Evolutionary conservation across 2,113 vertebrate species (phyloP).

Genomic region (Haemorhous mexicanus): DNA sequence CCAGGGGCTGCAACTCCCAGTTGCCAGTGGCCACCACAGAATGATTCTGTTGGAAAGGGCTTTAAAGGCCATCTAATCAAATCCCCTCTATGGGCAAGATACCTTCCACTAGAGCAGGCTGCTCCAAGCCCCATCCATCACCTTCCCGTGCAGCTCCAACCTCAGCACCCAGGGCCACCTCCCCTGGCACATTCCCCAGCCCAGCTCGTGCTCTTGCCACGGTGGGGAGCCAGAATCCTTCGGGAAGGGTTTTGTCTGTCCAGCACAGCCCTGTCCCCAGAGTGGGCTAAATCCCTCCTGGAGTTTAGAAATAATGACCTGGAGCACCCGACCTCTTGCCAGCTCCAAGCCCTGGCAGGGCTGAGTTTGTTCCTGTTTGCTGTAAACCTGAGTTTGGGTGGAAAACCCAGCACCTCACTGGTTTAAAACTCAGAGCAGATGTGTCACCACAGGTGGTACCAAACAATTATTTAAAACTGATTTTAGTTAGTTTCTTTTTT

Average conservation of each 20-base stretch:
- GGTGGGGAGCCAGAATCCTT: constrained; percentile 49
- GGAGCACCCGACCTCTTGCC: not conserved
- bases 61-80: not conserved
- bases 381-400: not conserved
- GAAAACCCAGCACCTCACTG: not conserved
- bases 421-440: not conserved
- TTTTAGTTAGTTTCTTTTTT: not conserved
- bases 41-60: not conserved
- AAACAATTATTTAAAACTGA: not conserved
- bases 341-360: not conserved
- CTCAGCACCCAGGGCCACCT: accelerated
- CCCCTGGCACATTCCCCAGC: not conserved
- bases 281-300: not conserved
- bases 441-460: not conserved
- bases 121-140: not conserved
- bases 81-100: not conserved
- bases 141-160: not conserved
- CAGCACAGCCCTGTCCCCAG: not conserved
- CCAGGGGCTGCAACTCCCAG: not conserved
- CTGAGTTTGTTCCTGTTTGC: not conserved
- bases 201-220: not conserved
- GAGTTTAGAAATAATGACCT: accelerated
- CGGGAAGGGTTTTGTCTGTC: not conserved
- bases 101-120: not conserved
- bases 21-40: not conserved